Percentiles rank a stretch among this genome's conserved stretches.
Conservation (phyloP, 1,140 invertebrate species). For the Achatina immaculata region DNA sequence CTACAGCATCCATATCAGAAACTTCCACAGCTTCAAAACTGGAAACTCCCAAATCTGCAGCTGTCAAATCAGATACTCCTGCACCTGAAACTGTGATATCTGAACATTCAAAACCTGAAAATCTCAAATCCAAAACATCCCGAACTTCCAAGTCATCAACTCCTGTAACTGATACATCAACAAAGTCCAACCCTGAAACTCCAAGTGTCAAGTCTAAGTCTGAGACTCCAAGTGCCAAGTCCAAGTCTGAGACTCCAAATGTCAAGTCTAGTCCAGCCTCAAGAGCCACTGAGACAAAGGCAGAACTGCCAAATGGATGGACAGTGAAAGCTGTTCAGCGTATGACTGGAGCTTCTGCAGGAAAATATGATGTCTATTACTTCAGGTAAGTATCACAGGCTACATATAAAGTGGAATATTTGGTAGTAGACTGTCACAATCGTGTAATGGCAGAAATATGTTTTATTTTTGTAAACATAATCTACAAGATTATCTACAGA, state of each 20-base stretch:
- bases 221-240: not conserved
- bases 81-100: too few species aligned
- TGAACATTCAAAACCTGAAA: not conserved
- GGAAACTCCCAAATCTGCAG: too few species aligned
- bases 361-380: slow-evolving; percentile 38
- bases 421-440: not conserved
- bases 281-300: not conserved
- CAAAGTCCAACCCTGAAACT: not conserved
- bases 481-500: not conserved
- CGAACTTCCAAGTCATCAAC: not conserved
- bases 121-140: not conserved
- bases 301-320: slow-evolving; percentile 26
- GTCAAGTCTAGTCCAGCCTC: not conserved
- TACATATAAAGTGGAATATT: not conserved
- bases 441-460: not conserved
- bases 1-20: too few species aligned
- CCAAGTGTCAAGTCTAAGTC: too few species aligned
- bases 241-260: too few species aligned
- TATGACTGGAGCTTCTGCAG: slow-evolving; percentile 20
- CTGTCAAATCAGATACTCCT: too few species aligned
- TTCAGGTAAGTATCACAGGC: slow-evolving; percentile 1
- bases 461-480: not conserved
- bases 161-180: not conserved
- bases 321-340: slow-evolving; percentile 21
- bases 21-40: too few species aligned